Conservation (phyloP, 2,888 invertebrate species). For the Himalopsyche japonica region DNA sequence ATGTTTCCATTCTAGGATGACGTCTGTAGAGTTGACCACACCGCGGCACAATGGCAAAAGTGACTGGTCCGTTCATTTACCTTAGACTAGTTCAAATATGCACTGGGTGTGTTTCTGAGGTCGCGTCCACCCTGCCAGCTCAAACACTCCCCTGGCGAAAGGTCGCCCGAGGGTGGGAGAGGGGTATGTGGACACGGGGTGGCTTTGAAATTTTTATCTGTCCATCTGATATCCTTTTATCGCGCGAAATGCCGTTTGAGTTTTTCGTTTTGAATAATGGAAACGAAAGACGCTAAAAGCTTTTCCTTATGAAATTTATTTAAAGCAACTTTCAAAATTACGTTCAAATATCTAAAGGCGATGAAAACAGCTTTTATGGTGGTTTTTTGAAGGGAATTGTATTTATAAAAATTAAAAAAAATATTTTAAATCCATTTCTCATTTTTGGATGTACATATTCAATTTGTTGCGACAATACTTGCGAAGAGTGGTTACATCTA, state of each 20-base stretch:
- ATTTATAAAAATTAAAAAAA: too few relatives aligned
- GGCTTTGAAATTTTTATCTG: slow-evolving; percentile 5
- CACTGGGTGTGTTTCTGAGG: slow-evolving; percentile 25
- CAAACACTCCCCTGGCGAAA: not conserved
- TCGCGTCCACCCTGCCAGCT: not conserved
- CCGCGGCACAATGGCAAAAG: not conserved
- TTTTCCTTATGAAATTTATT: not conserved
- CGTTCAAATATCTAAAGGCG: too few relatives aligned
- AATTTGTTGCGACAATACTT: too few relatives aligned
- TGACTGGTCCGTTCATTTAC: slow-evolving; percentile 28
- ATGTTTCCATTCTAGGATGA: slow-evolving; percentile 23
- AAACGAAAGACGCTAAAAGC: not conserved
- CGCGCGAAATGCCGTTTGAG: not conserved
- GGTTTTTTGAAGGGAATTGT: too few relatives aligned
- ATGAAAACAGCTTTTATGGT: too few relatives aligned
- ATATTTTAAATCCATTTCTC: too few relatives aligned
- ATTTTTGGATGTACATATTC: too few relatives aligned
- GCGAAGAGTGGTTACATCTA: too few relatives aligned
- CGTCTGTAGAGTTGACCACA: not conserved
- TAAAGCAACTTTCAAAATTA: too few relatives aligned
- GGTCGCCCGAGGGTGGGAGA: not conserved
- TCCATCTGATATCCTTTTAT: slow-evolving; percentile 1
- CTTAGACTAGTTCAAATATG: slow-evolving; percentile 32
- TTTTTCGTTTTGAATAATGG: not conserved
- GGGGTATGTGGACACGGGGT: not conserved